These are phyloP conservation scores for Potamilus streckersoni DNA, from an alignment of 1,140 invertebrate species.

Conservation along the genomic window DNA sequence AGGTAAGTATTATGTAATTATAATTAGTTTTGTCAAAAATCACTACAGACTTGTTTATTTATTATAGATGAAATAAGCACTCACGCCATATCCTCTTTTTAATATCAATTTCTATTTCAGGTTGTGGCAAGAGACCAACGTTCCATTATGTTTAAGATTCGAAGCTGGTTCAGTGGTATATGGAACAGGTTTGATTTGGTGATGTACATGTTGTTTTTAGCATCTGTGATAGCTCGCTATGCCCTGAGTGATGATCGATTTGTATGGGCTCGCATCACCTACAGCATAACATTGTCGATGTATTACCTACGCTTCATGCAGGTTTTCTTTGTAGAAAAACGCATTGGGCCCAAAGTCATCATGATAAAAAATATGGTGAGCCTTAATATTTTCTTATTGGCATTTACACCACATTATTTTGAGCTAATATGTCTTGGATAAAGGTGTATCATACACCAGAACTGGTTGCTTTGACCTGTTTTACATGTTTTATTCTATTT, in stretches of 20 bases:
- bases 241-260: conserved; percentile 37
- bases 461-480: no score
- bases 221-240: conserved; percentile 56
- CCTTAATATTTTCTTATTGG: background rate
- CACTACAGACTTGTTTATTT: no score
- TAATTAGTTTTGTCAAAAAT: no score
- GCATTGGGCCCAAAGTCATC: conserved; percentile 66
- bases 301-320: conserved; percentile 62
- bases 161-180: conserved; percentile 51
- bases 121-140: conserved; percentile 46
- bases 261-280: conserved; percentile 46
- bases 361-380: conserved; percentile 66
- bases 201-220: conserved; percentile 55
- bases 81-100: background rate
- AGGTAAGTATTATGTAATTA: no score
- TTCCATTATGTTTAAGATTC: conserved; percentile 52
- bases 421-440: no score
- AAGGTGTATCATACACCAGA: no score
- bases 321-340: conserved; percentile 60
- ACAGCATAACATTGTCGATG: conserved; percentile 57
- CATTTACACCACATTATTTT: no score
- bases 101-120: conserved; percentile 32
- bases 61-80: no score
- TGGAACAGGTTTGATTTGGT: conserved; percentile 64
- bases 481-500: no score